These are phyloP conservation scores for Chaetoderma sp. DNA, from an alignment of 2,888 invertebrate species.

Conservation along the genomic window DNA sequence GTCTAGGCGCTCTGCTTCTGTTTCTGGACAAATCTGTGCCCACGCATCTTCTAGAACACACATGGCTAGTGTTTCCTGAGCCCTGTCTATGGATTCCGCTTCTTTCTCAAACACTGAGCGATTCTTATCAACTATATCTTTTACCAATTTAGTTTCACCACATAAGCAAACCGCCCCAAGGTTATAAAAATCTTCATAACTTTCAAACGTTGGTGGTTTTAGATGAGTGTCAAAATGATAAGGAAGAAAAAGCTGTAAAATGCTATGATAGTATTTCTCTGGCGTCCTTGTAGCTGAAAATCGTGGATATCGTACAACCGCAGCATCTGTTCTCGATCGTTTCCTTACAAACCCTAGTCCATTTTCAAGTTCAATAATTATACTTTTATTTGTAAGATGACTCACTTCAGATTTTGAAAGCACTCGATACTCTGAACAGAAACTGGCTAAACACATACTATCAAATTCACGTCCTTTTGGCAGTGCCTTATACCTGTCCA, in stretches of 20 bases:
- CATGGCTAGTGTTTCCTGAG: neutral
- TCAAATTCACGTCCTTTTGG: slow-evolving; percentile 5
- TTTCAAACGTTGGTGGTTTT: slow-evolving; percentile 11
- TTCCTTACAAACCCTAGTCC: neutral
- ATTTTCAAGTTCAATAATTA: neutral
- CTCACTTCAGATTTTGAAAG: neutral
- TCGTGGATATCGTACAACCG: neutral
- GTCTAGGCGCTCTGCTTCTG: neutral
- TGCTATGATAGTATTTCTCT: neutral
- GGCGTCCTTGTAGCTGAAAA: neutral
- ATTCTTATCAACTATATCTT: neutral
- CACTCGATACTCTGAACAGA: slow-evolving; percentile 8
- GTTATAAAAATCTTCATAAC: slow-evolving; percentile 22
- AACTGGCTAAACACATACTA: slow-evolving; percentile 9
- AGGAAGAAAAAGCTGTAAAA: neutral
- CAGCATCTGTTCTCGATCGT: neutral
- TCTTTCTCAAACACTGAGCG: neutral
- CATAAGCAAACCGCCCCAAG: slow-evolving; percentile 8
- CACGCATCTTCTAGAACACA: neutral
- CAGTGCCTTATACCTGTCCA: slow-evolving; percentile 7
- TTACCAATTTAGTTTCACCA: neutral
- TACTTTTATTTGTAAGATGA: neutral
- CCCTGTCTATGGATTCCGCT: neutral
- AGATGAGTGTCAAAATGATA: slow-evolving; percentile 10
- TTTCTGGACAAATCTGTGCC: neutral